Conservation (phyloP, 2,797 vertebrate species). For the Phrynocephalus guinanensis region DNA sequence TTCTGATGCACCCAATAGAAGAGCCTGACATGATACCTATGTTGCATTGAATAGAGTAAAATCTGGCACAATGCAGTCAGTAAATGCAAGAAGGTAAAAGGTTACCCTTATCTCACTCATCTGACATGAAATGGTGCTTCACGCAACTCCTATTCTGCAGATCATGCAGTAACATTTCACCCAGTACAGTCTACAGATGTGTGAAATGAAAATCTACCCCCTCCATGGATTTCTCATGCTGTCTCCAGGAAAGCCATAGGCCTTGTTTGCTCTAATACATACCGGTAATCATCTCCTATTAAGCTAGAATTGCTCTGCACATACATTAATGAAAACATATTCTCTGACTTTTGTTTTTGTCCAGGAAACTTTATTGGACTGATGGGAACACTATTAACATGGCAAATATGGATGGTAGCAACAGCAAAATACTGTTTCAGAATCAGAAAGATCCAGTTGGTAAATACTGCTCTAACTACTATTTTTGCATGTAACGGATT, state of each 20-base stretch:
- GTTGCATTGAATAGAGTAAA: no score
- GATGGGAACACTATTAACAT: slow-evolving; percentile 98
- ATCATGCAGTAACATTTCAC: no score
- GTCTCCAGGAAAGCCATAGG: no score
- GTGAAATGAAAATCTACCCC: neutral
- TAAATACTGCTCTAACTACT: slow-evolving; percentile 73
- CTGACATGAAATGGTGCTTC: no score
- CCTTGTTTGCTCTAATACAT: neutral
- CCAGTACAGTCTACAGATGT: neutral
- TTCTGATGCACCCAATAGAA: neutral
- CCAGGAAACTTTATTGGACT: slow-evolving; percentile 97
- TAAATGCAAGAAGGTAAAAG: no score
- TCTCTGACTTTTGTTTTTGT: slow-evolving; percentile 22
- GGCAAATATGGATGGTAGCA: slow-evolving; percentile 98
- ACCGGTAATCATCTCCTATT: neutral
- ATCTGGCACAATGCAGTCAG: no score
- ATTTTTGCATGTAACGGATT: neutral
- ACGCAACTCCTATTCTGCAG: no score
- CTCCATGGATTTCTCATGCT: neutral
- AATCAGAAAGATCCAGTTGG: slow-evolving; percentile 97
- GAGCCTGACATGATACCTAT: no score
- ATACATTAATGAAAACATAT: slow-evolving; percentile 20
- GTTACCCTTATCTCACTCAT: no score
- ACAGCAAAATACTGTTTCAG: slow-evolving; percentile 96
- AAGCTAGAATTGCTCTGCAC: neutral